phyloP scores from a whole-genome alignment of 1,140 invertebrate species.

The Manduca sexta region DNA sequence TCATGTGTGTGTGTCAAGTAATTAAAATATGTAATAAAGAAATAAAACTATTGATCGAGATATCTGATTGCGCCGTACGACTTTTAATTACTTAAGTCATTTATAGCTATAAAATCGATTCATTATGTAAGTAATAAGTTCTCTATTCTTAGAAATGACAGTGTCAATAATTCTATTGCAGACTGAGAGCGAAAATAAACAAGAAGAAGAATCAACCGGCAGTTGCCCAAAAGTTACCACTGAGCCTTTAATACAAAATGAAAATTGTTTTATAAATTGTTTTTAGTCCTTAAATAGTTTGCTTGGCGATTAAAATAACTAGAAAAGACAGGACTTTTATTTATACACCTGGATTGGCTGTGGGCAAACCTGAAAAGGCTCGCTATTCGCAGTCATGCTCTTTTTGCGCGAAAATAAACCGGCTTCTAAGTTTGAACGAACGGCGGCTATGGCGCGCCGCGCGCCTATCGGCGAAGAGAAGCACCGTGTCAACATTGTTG shows the following conservation, averaged over 20 bases:
- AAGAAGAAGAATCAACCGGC: slow-evolving; percentile 4
- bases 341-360: slow-evolving; percentile 15
- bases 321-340: slow-evolving; percentile 15
- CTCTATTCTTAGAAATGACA: background rate
- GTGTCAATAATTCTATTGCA: slow-evolving; percentile 5
- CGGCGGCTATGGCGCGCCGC: background rate
- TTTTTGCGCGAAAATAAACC: slow-evolving; percentile 56
- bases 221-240: slow-evolving; percentile 15
- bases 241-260: slow-evolving; percentile 10
- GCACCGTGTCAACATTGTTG: slow-evolving; percentile 38
- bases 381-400: slow-evolving; percentile 28
- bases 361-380: slow-evolving; percentile 16
- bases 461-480: slow-evolving; percentile 1
- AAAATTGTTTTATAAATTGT: slow-evolving; percentile 26
- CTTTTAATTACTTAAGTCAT: no score
- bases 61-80: no score
- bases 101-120: no score
- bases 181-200: slow-evolving; percentile 5
- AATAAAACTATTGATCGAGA: no score
- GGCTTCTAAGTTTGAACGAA: slow-evolving; percentile 33
- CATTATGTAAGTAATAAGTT: no score
- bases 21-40: no score
- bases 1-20: no score
- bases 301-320: background rate
- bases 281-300: background rate